Evolutionary conservation across 2,888 invertebrate species (phyloP), one percentile per base, ranked within the genome.

Genomic region (Eilema caniola): DNA sequence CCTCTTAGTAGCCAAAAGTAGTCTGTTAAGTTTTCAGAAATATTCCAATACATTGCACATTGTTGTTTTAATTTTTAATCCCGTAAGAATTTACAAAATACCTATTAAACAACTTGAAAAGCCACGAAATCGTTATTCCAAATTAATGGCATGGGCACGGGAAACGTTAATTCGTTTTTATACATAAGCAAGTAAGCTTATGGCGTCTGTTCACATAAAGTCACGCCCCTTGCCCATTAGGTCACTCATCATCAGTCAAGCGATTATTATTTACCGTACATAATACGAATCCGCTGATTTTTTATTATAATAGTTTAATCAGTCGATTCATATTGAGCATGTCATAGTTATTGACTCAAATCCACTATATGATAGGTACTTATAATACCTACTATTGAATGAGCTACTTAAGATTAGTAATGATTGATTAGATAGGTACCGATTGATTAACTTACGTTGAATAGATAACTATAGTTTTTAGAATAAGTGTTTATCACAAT

Each of bases 381-480:
- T 62, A 28, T 28, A 20, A 53, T 31, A n/a, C n/a, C n/a, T n/a
- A n/a, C 11, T 28, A 53, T 53, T 53, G 25, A n/a, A 64, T 64
- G 20, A 64, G 64, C n/a, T 64, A 23, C 47, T 64, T 64, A 3
- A 64, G 63, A 64, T 64, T 47, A 64, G 41, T 7, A 64, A 1
- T 53, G 23, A 53, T 64, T 64, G 53, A 64, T 64, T 14, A 64
- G 14, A 12, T 28, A 64, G 12, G 3, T 62, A 23, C 23, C 5
- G 7, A 24, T 59, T 24, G 16, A 59, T 59, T 28, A 16, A 16
- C 33, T 37, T 11, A 37, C 33, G 12, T 37, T 37, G 33, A 12
- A 37, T 37, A 37, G 33, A 37, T 37, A 37, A 37, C 33, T 12
- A 8, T 33, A 41, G 16, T 41, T 16, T 14, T 16, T 16, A 41